Evolutionary conservation across 2,888 invertebrate genomes (phyloP).

Genomic region (Synergus laeviventris): DNA sequence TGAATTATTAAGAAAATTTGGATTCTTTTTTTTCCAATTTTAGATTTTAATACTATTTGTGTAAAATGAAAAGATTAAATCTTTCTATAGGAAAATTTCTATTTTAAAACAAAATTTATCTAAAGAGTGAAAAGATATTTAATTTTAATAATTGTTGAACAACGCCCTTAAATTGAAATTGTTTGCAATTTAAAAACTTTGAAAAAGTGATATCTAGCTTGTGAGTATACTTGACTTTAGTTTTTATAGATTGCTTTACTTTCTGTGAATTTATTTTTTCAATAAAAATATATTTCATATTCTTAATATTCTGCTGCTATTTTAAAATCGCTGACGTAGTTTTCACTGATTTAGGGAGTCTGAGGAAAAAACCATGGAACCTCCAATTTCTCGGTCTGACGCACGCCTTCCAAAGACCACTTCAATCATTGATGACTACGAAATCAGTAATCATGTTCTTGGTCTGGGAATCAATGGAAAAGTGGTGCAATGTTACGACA

Average conservation of each 20-base stretch:
- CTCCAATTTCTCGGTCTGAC: constrained; percentile 31
- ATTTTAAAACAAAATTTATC: too few relatives aligned
- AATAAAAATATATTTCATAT: background rate
- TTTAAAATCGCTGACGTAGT: background rate
- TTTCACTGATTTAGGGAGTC: background rate
- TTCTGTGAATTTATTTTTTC: background rate
- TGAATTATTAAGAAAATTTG: too few relatives aligned
- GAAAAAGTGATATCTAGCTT: too few relatives aligned
- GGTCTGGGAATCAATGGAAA: constrained; percentile 99
- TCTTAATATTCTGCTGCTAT: background rate
- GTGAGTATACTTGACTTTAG: too few relatives aligned
- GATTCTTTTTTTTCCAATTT: too few relatives aligned
- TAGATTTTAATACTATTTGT: too few relatives aligned
- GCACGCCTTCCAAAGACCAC: constrained; percentile 29
- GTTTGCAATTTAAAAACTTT: background rate
- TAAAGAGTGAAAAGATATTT: too few relatives aligned
- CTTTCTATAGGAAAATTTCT: too few relatives aligned
- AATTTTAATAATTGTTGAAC: too few relatives aligned
- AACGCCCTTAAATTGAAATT: background rate
- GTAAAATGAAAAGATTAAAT: too few relatives aligned
- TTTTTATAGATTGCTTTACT: background rate
- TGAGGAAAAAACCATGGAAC: constrained; percentile 8
- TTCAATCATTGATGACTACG: constrained; percentile 36
- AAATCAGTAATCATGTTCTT: constrained; percentile 80
- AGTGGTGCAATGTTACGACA: constrained; percentile 95